These are phyloP conservation scores for Spisula subtruncata DNA, from an alignment of 2,888 invertebrate genomes.

Conservation along the genomic window DNA sequence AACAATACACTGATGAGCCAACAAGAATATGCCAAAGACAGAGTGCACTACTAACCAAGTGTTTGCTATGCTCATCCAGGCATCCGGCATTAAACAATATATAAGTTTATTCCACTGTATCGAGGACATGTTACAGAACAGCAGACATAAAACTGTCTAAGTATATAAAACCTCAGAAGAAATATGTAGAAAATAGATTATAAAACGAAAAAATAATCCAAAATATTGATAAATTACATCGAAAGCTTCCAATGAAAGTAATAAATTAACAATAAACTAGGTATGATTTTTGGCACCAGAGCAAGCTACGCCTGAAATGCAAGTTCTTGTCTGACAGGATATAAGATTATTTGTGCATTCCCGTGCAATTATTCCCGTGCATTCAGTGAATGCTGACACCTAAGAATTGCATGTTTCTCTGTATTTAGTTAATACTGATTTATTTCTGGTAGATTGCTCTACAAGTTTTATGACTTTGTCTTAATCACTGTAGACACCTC, in stretches of 20 bases:
- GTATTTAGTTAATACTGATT: too few relatives aligned
- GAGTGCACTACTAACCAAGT: too few relatives aligned
- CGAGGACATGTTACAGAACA: not conserved
- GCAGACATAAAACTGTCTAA: not conserved
- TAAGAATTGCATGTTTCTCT: too few relatives aligned
- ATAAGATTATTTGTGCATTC: not conserved
- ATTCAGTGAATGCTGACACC: not conserved
- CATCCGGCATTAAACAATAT: not conserved
- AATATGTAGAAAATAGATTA: constrained; percentile 7
- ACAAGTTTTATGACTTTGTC: too few relatives aligned
- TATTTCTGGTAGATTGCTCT: too few relatives aligned
- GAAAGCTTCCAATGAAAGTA: not conserved
- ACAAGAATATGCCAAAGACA: too few relatives aligned
- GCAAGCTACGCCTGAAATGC: not conserved
- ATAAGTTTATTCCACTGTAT: not conserved
- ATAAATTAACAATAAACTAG: constrained; percentile 19
- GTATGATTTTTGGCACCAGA: not conserved
- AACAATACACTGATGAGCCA: too few relatives aligned
- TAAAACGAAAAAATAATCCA: not conserved
- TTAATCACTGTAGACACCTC: too few relatives aligned
- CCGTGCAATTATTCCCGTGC: too few relatives aligned
- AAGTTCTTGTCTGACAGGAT: not conserved
- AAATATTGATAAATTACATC: constrained; percentile 2
- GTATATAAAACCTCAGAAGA: not conserved
- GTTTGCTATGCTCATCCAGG: too few relatives aligned